These are phyloP conservation scores for Dascyllus trimaculatus DNA, from an alignment of 2,113 vertebrate species.

Conservation along the genomic window DNA sequence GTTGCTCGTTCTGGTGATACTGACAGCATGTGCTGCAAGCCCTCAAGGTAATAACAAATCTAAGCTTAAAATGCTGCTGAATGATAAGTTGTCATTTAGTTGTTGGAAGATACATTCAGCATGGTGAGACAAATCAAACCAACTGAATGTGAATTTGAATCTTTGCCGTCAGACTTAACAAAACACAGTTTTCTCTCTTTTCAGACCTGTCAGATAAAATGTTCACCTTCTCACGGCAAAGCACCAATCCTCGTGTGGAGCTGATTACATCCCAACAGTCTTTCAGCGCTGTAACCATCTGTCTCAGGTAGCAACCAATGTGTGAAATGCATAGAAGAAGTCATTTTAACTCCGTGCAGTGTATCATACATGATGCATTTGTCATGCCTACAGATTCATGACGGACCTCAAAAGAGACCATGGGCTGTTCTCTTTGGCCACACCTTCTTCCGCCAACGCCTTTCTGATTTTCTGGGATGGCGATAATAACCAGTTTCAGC, in stretches of 20 bases:
- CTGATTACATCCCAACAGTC: conserved; percentile 8
- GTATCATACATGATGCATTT: not conserved
- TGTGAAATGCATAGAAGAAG: not conserved
- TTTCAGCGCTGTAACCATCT: conserved; percentile 56
- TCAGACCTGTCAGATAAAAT: conserved; percentile 77
- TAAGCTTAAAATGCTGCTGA: no score
- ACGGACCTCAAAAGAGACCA: conserved; percentile 73
- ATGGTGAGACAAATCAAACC: no score
- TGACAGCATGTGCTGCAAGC: conserved; percentile 45
- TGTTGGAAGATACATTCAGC: no score
- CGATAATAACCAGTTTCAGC: conserved; percentile 9
- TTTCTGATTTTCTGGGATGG: conserved; percentile 63
- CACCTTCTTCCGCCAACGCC: conserved; percentile 4
- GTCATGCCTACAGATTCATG: conserved; percentile 53
- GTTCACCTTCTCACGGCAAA: conserved; percentile 72
- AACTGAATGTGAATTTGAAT: no score
- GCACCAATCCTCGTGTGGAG: conserved; percentile 44
- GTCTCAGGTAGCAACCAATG: conserved; percentile 64
- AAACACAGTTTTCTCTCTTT: not conserved
- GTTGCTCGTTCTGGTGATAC: conserved; percentile 40
- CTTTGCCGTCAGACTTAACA: no score
- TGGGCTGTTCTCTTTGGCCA: conserved; percentile 68
- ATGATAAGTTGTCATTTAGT: no score
- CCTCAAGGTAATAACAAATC: conserved; percentile 70
- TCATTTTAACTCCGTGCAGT: not conserved